Evolutionary conservation across 2,113 vertebrate genomes (phyloP).

Genomic region (Ceyx melanurus): DNA sequence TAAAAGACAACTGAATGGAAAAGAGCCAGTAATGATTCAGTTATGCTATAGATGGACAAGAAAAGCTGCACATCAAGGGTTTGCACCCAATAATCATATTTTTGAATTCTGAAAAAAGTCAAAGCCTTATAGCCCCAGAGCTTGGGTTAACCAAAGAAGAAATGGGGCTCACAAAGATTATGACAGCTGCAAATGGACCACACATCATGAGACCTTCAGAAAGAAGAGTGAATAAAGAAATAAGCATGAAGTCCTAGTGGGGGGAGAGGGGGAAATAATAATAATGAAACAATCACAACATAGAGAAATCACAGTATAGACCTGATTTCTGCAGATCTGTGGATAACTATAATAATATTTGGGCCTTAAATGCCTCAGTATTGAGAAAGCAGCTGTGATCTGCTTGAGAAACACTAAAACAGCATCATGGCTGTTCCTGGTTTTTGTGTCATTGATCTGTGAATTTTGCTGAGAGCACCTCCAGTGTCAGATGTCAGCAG

Average conservation of each 20-base stretch:
- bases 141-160: not conserved
- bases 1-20: not conserved
- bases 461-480: not conserved
- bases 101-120: not conserved
- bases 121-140: not conserved
- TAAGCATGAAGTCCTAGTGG: not conserved
- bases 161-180: not conserved
- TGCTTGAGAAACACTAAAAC: not conserved
- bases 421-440: not conserved
- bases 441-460: not conserved
- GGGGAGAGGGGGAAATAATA: not conserved
- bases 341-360: not conserved
- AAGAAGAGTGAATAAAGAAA: not conserved
- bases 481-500: not conserved
- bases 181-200: not conserved
- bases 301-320: not conserved
- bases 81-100: not conserved
- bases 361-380: not conserved
- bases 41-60: not conserved
- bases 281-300: not conserved
- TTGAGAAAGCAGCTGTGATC: not conserved
- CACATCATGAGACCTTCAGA: not conserved
- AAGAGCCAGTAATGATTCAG: not conserved
- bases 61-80: not conserved
- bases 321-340: not conserved